Base-by-base conservation (phyloP, 2,797 vertebrate genomes). In the Sardinella longiceps region DNA sequence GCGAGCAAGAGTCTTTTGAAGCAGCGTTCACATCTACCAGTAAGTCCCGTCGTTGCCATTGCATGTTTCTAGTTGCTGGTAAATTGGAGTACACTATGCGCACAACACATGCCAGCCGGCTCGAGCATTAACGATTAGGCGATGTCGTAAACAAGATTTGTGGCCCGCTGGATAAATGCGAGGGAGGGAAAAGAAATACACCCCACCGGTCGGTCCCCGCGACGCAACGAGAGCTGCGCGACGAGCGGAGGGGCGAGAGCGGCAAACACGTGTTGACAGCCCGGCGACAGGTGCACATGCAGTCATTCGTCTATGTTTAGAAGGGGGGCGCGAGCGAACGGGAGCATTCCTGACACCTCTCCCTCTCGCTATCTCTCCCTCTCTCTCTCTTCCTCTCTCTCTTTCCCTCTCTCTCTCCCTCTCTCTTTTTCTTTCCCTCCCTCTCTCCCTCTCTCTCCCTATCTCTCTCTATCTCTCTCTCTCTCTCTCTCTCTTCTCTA, bases 261-360 rank as follows among this genome's bases (percentile, higher is more conserved):
- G 30, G 30, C 30, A 74, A 74, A 37, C 15, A 80, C 25, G 51
- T 83, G 88, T 85, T 90, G 92, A 92, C 45, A 86, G 87, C 81
- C 1, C 63, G 60, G 81, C 83, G 88, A 94, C 94, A 94, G 94
- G 93, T 94, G 94, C 90, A 81, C 87, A 87, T 90, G 84, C n/a
- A 82, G 87, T 92, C 93, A 93, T 12, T 88, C 87, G 87, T 90
- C 93, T 92, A 92, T 91, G 88, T 93, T 87, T 94, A 95, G 94
- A 89, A 74, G 23, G 28, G 43, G 30, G n/a, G n/a, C n/a, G 53
- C 20, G 39, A 50, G 63, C n/a, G 37, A 50, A 43, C 83, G 83
- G 43, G 1, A 88, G 89, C 91, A 92, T 93, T 92, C 93, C 90
- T 83, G 82, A 82, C 84, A 1, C 28, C 56, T 84, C 88, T 84